A percentile compares a stretch with the other conserved stretches of the same genome.
These are phyloP conservation scores for Glomeris maerens DNA, from an alignment of 1,140 invertebrate genomes.

Conservation along the genomic window DNA sequence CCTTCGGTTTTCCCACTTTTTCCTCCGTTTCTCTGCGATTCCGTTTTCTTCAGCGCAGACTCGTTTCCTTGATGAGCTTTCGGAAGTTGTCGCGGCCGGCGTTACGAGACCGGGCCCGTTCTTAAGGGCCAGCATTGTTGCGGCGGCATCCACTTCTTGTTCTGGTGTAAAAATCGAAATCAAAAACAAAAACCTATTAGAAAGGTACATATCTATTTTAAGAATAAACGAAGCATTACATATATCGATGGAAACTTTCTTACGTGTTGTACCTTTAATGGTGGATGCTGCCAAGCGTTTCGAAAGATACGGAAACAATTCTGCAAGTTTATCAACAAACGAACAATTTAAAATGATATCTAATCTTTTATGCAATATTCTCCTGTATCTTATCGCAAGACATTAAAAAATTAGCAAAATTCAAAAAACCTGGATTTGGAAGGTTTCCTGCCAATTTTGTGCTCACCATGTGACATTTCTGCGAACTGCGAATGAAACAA, in stretches of 20 bases:
- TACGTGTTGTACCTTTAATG: slow-evolving; percentile 23
- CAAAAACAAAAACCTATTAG: slow-evolving; percentile 1
- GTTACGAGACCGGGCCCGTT: slow-evolving; percentile 44
- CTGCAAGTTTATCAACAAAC: no score
- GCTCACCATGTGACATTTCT: no score
- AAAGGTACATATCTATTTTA: background rate
- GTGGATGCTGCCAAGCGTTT: slow-evolving; percentile 43
- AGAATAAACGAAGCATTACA: slow-evolving; percentile 5
- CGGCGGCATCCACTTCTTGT: slow-evolving; percentile 58
- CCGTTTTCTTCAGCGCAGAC: slow-evolving; percentile 14
- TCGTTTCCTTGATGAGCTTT: slow-evolving; percentile 14
- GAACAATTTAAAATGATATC: no score
- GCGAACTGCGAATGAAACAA: no score
- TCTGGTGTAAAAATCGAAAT: slow-evolving; percentile 12
- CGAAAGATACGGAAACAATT: slow-evolving; percentile 62
- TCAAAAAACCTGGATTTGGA: no score
- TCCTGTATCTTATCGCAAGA: no score
- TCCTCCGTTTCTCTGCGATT: slow-evolving; percentile 15
- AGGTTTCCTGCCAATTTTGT: no score
- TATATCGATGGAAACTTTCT: slow-evolving; percentile 16
- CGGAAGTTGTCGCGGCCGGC: slow-evolving; percentile 28
- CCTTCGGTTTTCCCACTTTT: background rate
- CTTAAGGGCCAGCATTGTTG: slow-evolving; percentile 64
- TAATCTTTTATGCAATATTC: no score
- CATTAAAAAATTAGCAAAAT: no score